These are phyloP conservation scores for Periophthalmus modestus DNA, from an alignment of 2,113 vertebrate genomes.

Conservation along the genomic window DNA sequence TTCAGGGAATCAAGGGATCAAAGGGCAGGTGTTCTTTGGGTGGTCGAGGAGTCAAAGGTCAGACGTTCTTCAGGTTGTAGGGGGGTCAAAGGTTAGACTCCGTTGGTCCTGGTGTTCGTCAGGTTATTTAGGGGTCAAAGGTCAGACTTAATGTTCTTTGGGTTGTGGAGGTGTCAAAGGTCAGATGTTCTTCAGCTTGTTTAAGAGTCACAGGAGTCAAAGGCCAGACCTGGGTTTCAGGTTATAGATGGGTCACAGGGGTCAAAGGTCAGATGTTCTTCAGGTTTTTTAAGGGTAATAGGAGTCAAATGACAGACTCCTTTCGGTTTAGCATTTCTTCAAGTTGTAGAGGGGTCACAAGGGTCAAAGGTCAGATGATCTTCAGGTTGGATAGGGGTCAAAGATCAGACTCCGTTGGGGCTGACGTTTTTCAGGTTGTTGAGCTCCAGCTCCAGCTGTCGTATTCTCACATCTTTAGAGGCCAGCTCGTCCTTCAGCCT, in stretches of 20 bases:
- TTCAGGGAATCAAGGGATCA: too few species aligned
- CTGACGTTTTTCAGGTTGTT: slow-evolving; percentile 91
- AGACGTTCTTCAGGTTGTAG: too few species aligned
- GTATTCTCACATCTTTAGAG: slow-evolving; percentile 89
- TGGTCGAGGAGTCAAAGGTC: too few species aligned
- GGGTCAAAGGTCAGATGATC: slow-evolving; percentile 78
- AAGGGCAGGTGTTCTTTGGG: too few species aligned
- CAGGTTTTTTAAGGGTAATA: too few species aligned
- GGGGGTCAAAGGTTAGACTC: too few species aligned
- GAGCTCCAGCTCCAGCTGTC: slow-evolving; percentile 94
- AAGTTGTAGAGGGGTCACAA: slow-evolving; percentile 19
- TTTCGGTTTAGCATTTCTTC: too few species aligned
- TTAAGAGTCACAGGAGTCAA: slow-evolving; percentile 33
- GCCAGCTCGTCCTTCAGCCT: slow-evolving; percentile 89
- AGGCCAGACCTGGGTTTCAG: too few species aligned
- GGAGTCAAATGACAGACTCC: too few species aligned
- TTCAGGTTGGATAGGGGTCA: slow-evolving; percentile 27
- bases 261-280: too few species aligned
- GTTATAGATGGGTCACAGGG: too few species aligned
- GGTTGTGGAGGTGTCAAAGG: slow-evolving; percentile 43
- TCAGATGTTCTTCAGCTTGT: slow-evolving; percentile 92
- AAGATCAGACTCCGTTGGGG: slow-evolving; percentile 87
- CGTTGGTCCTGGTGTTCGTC: too few species aligned
- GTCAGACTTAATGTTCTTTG: slow-evolving; percentile 70
- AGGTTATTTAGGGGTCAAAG: slow-evolving; percentile 49